Percentiles rank a stretch among this genome's conserved stretches.
These are phyloP conservation scores for Formica selysi DNA, from an alignment of 1,140 invertebrate species.

Conservation along the genomic window DNA sequence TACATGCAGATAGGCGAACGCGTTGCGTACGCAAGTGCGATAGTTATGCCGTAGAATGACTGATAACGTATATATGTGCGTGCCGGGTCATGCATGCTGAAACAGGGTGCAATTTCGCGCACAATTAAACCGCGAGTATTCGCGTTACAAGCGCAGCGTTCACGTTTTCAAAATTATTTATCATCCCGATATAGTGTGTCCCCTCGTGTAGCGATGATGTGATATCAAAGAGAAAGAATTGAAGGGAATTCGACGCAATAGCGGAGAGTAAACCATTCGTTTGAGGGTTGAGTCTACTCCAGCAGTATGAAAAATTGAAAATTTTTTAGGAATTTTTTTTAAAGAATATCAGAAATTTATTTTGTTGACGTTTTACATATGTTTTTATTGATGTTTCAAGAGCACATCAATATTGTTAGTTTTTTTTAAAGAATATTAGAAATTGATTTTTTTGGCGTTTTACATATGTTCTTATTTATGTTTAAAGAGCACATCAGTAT, in stretches of 20 bases:
- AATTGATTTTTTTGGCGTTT: too few species aligned
- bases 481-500: too few species aligned
- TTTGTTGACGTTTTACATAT: too few species aligned
- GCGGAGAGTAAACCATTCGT: background rate
- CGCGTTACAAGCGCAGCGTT: background rate
- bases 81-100: slow-evolving; percentile 35
- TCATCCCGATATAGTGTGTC: background rate
- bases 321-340: too few species aligned
- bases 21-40: slow-evolving; percentile 37
- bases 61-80: slow-evolving; percentile 55
- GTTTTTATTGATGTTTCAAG: too few species aligned
- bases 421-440: too few species aligned
- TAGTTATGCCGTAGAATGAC: slow-evolving; percentile 44
- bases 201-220: background rate
- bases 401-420: too few species aligned
- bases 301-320: too few species aligned
- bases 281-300: too few species aligned
- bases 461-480: too few species aligned
- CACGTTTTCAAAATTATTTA: slow-evolving; percentile 38
- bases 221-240: background rate
- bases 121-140: slow-evolving; percentile 44
- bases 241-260: background rate
- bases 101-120: slow-evolving; percentile 38
- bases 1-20: slow-evolving; percentile 42
- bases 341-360: too few species aligned